These are phyloP conservation scores for Elysia chlorotica DNA, from an alignment of 1,140 invertebrate genomes.

Conservation along the genomic window DNA sequence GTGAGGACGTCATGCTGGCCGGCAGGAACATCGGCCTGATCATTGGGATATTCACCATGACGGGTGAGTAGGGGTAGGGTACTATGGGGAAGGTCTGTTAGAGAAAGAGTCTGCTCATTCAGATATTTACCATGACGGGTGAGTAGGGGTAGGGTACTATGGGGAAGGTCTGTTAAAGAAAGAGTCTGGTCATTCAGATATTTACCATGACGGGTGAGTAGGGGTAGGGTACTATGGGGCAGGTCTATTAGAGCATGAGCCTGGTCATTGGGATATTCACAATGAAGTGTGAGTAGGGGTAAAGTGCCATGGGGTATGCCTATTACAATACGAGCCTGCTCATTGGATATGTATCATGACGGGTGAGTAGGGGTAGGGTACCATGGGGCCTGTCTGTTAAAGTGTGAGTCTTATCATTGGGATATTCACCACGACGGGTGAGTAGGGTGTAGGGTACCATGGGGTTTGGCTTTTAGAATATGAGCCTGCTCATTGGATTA, in stretches of 20 bases:
- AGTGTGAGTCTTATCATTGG: too few relatives aligned
- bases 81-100: too few relatives aligned
- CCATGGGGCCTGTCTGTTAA: too few relatives aligned
- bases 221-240: too few relatives aligned
- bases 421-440: background rate
- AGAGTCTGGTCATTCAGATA: conserved; percentile 93
- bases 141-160: too few relatives aligned
- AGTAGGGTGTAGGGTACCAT: too few relatives aligned
- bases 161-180: conserved; percentile 91
- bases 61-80: conserved; percentile 77
- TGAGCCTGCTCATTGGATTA: conserved; percentile 68
- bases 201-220: conserved; percentile 94
- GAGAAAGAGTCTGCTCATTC: conserved; percentile 93
- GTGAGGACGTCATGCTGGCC: conserved; percentile 95
- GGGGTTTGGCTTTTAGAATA: too few relatives aligned
- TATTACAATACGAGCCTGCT: too few relatives aligned
- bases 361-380: too few relatives aligned
- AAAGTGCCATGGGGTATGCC: too few relatives aligned
- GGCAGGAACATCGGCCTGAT: conserved; percentile 93
- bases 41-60: conserved; percentile 98
- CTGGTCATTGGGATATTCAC: conserved; percentile 96
- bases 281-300: conserved; percentile 89
- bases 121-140: conserved; percentile 99
- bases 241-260: conserved; percentile 92
- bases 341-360: too few relatives aligned